These are phyloP conservation scores for Cochlearius cochlearius DNA, from an alignment of 2,113 vertebrate genomes.

Conservation along the genomic window DNA sequence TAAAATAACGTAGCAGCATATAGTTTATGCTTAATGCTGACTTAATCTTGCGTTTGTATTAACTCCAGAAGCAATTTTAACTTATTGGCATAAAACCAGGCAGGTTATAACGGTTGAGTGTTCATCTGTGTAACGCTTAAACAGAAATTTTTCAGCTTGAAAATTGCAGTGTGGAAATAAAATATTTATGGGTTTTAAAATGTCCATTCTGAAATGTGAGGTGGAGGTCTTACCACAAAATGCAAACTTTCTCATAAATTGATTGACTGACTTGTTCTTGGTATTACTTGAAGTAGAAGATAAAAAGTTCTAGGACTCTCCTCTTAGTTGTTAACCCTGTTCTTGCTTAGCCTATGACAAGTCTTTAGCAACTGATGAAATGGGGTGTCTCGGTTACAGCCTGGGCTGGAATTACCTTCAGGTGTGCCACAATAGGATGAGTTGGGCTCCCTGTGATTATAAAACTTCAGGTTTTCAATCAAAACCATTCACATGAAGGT, in stretches of 20 bases:
- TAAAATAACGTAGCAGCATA: not conserved
- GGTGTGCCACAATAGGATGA: not conserved
- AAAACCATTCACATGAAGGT: not conserved
- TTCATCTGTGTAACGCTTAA: not conserved
- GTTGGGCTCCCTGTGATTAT: not conserved
- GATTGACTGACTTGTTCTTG: not conserved
- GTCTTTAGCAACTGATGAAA: not conserved
- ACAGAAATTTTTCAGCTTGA: not conserved
- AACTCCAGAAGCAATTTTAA: not conserved
- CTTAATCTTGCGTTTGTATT: conserved; percentile 17
- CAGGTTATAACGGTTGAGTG: not conserved
- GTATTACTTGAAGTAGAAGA: not conserved
- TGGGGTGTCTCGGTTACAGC: not conserved
- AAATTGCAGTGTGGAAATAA: not conserved
- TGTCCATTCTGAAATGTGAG: not conserved
- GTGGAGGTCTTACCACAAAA: not conserved
- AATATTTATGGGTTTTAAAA: conserved; percentile 1
- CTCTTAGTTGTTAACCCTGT: not conserved
- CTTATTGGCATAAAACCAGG: not conserved
- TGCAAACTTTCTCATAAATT: not conserved
- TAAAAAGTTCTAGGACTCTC: not conserved
- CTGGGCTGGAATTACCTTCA: not conserved
- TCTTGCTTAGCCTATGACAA: not conserved
- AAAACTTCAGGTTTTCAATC: not conserved
- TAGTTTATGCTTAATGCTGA: conserved; percentile 20